Evolutionary conservation across 1,140 invertebrate genomes (phyloP).

Genomic region (Nylanderia fulva): DNA sequence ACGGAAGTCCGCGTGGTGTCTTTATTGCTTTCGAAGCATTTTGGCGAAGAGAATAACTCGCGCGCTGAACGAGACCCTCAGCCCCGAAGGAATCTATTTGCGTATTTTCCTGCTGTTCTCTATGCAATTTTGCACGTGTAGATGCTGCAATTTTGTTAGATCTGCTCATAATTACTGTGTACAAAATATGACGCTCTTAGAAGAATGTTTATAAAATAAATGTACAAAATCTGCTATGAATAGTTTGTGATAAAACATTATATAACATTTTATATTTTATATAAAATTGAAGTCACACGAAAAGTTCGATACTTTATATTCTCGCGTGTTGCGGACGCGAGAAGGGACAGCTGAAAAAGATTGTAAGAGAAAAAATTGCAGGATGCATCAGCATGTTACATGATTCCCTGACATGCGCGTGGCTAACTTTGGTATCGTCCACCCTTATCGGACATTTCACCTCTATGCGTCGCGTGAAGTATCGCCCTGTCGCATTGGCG

Average conservation of each 20-base stretch:
- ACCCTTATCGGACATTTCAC: conserved; percentile 31
- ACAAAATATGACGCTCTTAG: background rate
- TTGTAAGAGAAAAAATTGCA: conserved; percentile 16
- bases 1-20: conserved; percentile 46
- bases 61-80: conserved; percentile 41
- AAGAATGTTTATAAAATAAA: background rate
- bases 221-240: background rate
- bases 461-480: conserved; percentile 52
- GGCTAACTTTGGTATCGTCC: conserved; percentile 39
- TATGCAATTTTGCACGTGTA: conserved; percentile 12
- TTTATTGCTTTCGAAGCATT: conserved; percentile 56
- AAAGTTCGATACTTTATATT: conserved; percentile 21
- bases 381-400: conserved; percentile 45
- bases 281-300: background rate
- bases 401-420: conserved; percentile 46
- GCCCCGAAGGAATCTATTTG: conserved; percentile 41
- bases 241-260: background rate
- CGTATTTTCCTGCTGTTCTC: conserved; percentile 46
- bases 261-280: background rate
- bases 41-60: conserved; percentile 38
- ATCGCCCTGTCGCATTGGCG: conserved; percentile 16
- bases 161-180: background rate
- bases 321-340: conserved; percentile 13
- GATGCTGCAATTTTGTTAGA: background rate
- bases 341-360: conserved; percentile 31